A percentile compares a stretch with the other conserved stretches of the same genome.
Conservation (phyloP, 2,113 vertebrate genomes). For the Myrmecobius fasciatus region DNA sequence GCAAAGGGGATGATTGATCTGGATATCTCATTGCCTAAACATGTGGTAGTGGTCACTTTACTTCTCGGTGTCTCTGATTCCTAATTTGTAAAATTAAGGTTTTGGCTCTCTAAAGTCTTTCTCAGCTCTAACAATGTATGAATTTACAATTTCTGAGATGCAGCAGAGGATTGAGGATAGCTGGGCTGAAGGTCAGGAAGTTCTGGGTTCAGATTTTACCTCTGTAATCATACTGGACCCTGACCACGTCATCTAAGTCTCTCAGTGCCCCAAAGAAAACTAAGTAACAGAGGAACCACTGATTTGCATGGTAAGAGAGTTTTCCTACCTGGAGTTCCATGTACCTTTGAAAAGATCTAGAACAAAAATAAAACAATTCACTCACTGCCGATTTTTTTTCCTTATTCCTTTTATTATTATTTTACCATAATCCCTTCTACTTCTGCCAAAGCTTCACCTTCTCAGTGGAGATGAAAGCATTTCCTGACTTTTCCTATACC, state of each 20-base stretch:
- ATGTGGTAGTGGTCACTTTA: background rate
- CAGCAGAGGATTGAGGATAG: background rate
- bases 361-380: conserved; percentile 1
- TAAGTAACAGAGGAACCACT: background rate
- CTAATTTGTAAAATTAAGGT: background rate
- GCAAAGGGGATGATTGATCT: background rate
- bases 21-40: background rate
- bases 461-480: background rate
- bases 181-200: background rate
- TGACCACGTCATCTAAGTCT: background rate
- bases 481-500: background rate
- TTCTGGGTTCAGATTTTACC: background rate
- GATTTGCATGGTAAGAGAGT: background rate
- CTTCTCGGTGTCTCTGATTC: background rate
- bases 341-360: background rate
- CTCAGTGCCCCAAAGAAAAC: background rate
- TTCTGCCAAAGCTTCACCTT: background rate
- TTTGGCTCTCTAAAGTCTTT: background rate
- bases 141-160: background rate
- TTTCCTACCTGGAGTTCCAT: background rate
- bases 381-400: background rate
- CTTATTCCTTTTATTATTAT: background rate
- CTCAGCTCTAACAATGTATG: too few species aligned
- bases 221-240: background rate
- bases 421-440: background rate